Evolutionary conservation across 2,113 vertebrate species (phyloP).

Genomic region (Bombycilla garrulus): DNA sequence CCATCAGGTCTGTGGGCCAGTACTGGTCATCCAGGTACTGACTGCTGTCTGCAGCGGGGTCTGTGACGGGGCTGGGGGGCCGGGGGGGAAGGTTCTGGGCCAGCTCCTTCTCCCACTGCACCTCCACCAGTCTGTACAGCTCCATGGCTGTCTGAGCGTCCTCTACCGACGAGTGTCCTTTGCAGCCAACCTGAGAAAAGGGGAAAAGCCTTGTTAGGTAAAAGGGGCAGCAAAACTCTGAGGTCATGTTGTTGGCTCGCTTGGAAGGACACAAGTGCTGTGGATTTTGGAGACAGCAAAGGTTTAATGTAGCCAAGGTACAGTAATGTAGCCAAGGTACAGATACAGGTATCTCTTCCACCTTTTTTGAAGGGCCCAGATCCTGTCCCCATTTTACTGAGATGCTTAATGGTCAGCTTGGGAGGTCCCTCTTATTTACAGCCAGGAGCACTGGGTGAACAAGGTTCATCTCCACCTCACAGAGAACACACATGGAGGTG

Average conservation of each 20-base stretch:
- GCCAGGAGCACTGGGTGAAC: neutral
- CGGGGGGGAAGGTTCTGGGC: neutral
- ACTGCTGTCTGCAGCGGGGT: slow-evolving; percentile 53
- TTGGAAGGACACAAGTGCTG: neutral
- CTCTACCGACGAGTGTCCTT: slow-evolving; percentile 90
- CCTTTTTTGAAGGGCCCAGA: neutral
- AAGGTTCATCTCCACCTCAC: neutral
- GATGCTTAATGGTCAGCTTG: neutral
- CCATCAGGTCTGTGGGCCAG: slow-evolving; percentile 82
- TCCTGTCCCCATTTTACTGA: neutral
- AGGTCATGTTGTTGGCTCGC: neutral
- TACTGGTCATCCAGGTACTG: slow-evolving; percentile 92
- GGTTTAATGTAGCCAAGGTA: neutral
- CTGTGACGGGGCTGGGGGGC: neutral
- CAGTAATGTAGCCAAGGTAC: neutral
- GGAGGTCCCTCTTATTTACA: neutral
- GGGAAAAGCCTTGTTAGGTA: neutral
- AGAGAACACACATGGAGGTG: neutral
- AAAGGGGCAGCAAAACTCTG: neutral
- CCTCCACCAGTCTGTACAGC: slow-evolving; percentile 91
- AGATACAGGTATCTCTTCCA: neutral
- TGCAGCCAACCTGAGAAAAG: slow-evolving; percentile 73
- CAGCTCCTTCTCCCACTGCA: slow-evolving; percentile 81
- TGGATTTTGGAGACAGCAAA: neutral
- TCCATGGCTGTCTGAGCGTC: slow-evolving; percentile 88